Evolutionary conservation across 2,888 invertebrate species (phyloP), one percentile per base, ranked within the genome.

Genomic region (Diplazon laetatorius): DNA sequence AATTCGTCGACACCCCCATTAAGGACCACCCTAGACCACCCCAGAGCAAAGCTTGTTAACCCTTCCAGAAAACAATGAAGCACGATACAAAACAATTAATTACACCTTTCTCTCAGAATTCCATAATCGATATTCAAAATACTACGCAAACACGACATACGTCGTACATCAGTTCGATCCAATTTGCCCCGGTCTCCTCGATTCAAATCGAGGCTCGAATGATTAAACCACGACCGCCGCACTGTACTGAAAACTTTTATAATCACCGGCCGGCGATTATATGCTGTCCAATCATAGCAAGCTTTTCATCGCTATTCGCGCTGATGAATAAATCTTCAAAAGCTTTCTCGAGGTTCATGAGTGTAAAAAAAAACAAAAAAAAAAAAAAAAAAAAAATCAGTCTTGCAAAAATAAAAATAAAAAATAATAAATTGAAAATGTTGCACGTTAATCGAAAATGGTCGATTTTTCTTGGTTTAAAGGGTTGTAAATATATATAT

Each of bases 181-280:
- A 18, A 18, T 30, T 6, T 30, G 6, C 30, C 30, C 30, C 30
- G 30, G 6, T 30, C 46, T 18, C 18, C 44, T 44, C n/a, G n/a
- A 3, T 4, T n/a, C 14, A 44, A 2, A 14, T 44, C 14, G 14
- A 14, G 44, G 30, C 4, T 44, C 8, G 0, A n/a, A 12, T 6
- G n/a, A 25, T 22, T 52, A 25, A 2, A 10, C 60, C 55, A 6
- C n/a, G 39, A 14, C 37, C 50, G 62, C 39, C 60, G 52, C 52
- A 59, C 46, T 16, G 65, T 16, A 71, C 71, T 62, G 46, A 57
- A 76, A 76, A 76, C 66, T 76, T 76, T 72, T 62, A 72, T 68
- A 72, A 76, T 72, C 66, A n/a, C 48, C 55, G 30, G 16, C 22
- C 2, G 35, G 50, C 10, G 30, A 39, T 25, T 42, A 10, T n/a